Percentiles rank a stretch among this genome's conserved stretches.
Conservation (phyloP, 2,113 vertebrate species). For the Phalacrocorax aristotelis region DNA sequence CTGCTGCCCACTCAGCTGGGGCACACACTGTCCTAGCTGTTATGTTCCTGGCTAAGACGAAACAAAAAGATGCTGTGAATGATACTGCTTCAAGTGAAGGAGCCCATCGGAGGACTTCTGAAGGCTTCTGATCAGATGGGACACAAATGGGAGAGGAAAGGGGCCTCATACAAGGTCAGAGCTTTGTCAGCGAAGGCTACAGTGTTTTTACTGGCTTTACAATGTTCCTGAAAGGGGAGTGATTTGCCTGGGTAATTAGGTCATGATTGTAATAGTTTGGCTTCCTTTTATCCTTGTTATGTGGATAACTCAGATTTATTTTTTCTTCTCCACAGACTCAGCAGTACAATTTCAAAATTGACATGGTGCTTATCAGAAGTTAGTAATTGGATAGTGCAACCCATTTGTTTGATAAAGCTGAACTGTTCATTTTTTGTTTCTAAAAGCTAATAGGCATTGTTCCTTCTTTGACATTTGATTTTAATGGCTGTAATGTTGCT, state of each 20-base stretch:
- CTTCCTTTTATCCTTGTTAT: constrained; percentile 55
- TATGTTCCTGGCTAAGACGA: not conserved
- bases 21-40: not conserved
- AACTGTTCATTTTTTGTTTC: constrained; percentile 55
- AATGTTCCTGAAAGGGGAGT: not conserved
- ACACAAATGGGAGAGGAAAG: not conserved
- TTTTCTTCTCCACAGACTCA: constrained; percentile 23
- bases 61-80: not conserved
- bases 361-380: constrained; percentile 62
- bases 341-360: constrained; percentile 58
- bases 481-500: constrained; percentile 70
- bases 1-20: not conserved
- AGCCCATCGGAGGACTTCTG: not conserved
- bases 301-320: constrained; percentile 37
- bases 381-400: constrained; percentile 59
- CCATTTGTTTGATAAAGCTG: constrained; percentile 69
- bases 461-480: constrained; percentile 70
- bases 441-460: constrained; percentile 67
- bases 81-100: not conserved
- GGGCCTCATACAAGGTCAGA: not conserved
- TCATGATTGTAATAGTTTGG: constrained; percentile 24
- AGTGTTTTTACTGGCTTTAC: not conserved
- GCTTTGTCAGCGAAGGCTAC: not conserved
- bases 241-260: constrained; percentile 57
- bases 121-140: not conserved